A percentile compares a stretch with the other conserved stretches of the same genome.
phyloP scores from a whole-genome alignment of 1,140 invertebrate genomes.

The Drosophila pandora region DNA sequence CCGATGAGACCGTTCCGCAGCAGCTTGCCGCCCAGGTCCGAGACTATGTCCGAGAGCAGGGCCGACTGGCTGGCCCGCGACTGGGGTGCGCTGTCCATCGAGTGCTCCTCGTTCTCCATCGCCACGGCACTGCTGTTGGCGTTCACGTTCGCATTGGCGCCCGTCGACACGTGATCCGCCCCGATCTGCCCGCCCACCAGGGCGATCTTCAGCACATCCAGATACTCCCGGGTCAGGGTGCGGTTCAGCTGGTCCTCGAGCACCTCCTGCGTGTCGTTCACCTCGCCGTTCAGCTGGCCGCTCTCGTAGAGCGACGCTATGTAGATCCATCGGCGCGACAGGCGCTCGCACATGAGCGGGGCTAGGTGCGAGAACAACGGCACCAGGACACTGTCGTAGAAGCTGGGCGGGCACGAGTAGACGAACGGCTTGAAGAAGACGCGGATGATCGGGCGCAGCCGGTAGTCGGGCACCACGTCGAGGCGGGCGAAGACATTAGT shows the following conservation, averaged over 20 bases:
- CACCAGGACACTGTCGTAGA: constrained; percentile 89
- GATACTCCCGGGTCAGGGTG: constrained; percentile 93
- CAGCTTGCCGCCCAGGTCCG: constrained; percentile 89
- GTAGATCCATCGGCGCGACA: constrained; percentile 91
- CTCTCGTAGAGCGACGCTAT: constrained; percentile 90
- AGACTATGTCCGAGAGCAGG: constrained; percentile 88
- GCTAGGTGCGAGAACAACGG: constrained; percentile 91
- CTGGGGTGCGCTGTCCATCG: constrained; percentile 86
- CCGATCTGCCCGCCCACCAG: constrained; percentile 84
- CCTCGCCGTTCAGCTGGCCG: constrained; percentile 91
- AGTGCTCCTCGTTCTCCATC: constrained; percentile 89
- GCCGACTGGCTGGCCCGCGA: constrained; percentile 84
- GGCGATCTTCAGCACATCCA: constrained; percentile 91
- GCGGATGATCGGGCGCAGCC: constrained; percentile 91
- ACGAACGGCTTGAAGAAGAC: constrained; percentile 94
- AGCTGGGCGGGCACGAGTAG: constrained; percentile 91
- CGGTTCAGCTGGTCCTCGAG: constrained; percentile 94
- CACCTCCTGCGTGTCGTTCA: constrained; percentile 93
- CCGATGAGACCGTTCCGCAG: constrained; percentile 87
- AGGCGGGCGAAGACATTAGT: constrained; percentile 89
- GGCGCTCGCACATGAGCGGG: constrained; percentile 90
- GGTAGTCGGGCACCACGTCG: constrained; percentile 92
- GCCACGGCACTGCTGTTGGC: constrained; percentile 84
- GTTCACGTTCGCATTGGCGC: constrained; percentile 29
- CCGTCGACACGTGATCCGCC: constrained; percentile 69